Evolutionary conservation across 2,113 vertebrate genomes (phyloP).

Genomic region (Zeus faber): DNA sequence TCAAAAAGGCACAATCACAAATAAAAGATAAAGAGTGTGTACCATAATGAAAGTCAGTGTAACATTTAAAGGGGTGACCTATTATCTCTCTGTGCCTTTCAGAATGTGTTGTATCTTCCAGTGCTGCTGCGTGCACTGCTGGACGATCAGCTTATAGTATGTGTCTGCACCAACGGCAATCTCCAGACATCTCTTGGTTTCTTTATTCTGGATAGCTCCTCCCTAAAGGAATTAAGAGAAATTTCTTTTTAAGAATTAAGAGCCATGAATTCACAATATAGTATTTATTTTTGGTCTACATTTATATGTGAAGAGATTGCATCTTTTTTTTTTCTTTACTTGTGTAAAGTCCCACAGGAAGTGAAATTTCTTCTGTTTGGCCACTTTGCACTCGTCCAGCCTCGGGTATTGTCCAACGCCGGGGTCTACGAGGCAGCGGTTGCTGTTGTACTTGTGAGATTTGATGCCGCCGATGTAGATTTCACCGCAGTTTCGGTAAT

Average conservation of each 20-base stretch:
- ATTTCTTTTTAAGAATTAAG: no score
- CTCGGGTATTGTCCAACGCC: constrained; percentile 37
- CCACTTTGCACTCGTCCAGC: constrained; percentile 57
- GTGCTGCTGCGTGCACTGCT: constrained; percentile 59
- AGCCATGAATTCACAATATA: no score
- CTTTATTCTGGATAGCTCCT: constrained; percentile 58
- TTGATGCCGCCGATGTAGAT: constrained; percentile 56
- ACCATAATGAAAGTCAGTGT: no score
- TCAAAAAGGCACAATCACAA: no score
- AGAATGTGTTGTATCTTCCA: constrained; percentile 59
- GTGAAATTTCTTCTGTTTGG: constrained; percentile 44
- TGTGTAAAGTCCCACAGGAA: constrained; percentile 72
- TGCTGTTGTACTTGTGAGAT: constrained; percentile 48
- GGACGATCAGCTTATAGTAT: constrained; percentile 40
- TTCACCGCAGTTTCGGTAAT: constrained; percentile 46
- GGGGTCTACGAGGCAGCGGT: constrained; percentile 54
- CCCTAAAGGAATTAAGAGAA: constrained; percentile 51
- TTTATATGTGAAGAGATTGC: no score
- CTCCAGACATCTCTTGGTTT: constrained; percentile 66
- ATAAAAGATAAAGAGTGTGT: no score
- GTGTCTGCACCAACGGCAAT: no score
- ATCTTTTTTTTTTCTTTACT: constrained; percentile 33
- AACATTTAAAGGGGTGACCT: constrained; percentile 44
- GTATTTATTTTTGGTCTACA: no score
- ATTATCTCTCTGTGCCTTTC: no score